A percentile compares a stretch with the other conserved stretches of the same genome.
phyloP scores from a whole-genome alignment of 2,113 vertebrate species.

The Gulo gulo region DNA sequence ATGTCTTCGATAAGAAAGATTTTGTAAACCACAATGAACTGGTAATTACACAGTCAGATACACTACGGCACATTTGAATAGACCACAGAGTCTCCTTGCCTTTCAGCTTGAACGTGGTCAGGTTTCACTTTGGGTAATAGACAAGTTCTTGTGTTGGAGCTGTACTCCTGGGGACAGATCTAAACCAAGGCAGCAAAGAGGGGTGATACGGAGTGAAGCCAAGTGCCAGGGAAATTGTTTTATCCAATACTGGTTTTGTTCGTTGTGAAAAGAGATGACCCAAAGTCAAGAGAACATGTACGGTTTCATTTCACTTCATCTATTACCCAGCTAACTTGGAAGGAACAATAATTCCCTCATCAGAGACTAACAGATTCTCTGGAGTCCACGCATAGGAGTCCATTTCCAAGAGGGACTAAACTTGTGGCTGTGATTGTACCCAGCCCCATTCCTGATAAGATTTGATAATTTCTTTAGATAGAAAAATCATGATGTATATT shows the following conservation, averaged over 20 bases:
- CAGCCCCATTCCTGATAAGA: not conserved
- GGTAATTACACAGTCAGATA: conserved; percentile 39
- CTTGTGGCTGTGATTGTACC: not conserved
- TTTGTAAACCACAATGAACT: conserved; percentile 62
- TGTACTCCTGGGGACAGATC: conserved; percentile 7
- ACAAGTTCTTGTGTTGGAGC: not conserved
- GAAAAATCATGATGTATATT: not conserved
- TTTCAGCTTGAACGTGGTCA: not conserved
- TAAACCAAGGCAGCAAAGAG: not conserved
- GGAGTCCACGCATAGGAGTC: not conserved
- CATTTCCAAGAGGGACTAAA: not conserved
- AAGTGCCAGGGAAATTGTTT: not conserved
- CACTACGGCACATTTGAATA: conserved; percentile 26
- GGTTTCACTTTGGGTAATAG: not conserved
- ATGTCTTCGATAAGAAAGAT: conserved; percentile 40
- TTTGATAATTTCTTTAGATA: not conserved
- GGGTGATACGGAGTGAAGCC: not conserved
- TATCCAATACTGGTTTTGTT: not conserved
- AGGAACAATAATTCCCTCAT: not conserved
- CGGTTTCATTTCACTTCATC: not conserved
- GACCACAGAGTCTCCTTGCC: not conserved
- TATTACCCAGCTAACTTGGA: not conserved
- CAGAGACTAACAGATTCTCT: not conserved
- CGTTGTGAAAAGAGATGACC: not conserved
- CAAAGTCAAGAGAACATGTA: not conserved